These are phyloP conservation scores for Pempheris klunzingeri DNA, from an alignment of 2,797 vertebrate species.

Conservation along the genomic window DNA sequence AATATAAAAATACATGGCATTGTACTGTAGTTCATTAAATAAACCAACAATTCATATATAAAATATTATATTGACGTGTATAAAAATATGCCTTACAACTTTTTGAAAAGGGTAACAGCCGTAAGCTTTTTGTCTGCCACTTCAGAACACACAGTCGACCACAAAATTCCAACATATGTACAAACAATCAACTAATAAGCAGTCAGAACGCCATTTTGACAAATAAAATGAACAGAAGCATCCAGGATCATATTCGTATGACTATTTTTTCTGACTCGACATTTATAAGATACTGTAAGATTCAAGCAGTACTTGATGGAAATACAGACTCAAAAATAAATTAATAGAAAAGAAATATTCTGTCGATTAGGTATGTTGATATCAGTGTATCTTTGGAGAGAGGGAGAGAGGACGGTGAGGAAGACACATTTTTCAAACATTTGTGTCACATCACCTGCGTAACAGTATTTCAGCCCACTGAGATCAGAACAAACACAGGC, in stretches of 20 bases:
- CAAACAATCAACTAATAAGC: conserved; percentile 81
- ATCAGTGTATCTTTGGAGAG: conserved; percentile 87
- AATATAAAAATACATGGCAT: conserved; percentile 91
- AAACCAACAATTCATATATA: conserved; percentile 89
- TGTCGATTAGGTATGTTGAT: conserved; percentile 74
- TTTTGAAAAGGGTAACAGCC: conserved; percentile 87
- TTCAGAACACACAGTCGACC: conserved; percentile 82
- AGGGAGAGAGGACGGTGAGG: conserved; percentile 82
- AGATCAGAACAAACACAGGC: conserved; percentile 83
- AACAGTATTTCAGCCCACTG: conserved; percentile 86
- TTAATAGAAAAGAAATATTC: conserved; percentile 80
- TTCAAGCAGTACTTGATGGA: conserved; percentile 80
- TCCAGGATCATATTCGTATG: conserved; percentile 71
- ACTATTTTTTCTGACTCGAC: conserved; percentile 74
- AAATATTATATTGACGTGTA: conserved; percentile 90
- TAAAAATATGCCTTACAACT: conserved; percentile 89
- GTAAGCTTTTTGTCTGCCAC: conserved; percentile 84
- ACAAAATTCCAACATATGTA: conserved; percentile 83
- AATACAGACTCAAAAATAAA: conserved; percentile 83
- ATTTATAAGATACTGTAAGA: conserved; percentile 77
- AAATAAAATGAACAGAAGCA: conserved; percentile 75
- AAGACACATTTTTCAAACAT: conserved; percentile 72
- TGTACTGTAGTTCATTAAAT: conserved; percentile 89
- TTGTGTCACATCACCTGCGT: conserved; percentile 79
- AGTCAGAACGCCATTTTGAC: conserved; percentile 74